phyloP scores from a whole-genome alignment of 2,888 invertebrate species.

The Tenthredo livida region DNA sequence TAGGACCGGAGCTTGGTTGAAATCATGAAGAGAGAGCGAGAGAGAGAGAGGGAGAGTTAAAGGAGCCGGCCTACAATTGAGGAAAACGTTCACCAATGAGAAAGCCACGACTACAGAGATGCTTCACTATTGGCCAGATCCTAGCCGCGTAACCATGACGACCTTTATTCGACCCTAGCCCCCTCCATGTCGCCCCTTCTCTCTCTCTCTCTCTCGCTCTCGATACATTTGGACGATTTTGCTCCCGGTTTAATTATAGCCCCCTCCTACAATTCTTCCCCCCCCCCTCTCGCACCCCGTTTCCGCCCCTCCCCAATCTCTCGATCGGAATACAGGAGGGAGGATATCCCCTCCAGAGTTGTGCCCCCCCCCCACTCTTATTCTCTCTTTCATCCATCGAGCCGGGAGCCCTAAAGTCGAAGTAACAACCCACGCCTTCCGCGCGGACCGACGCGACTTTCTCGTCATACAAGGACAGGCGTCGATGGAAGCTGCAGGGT shows the following conservation, averaged over 20 bases:
- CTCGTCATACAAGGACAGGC: neutral
- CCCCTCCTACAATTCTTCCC: slow-evolving; percentile 47
- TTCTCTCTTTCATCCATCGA: neutral
- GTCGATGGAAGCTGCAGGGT: neutral
- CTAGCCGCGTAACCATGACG: slow-evolving; percentile 79
- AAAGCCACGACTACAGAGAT: slow-evolving; percentile 77
- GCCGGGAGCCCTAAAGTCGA: neutral
- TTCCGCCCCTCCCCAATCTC: slow-evolving; percentile 24
- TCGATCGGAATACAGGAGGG: neutral
- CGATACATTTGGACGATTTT: slow-evolving; percentile 51
- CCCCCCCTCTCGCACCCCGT: too few species aligned
- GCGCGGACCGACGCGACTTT: neutral
- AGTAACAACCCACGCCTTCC: slow-evolving; percentile 37
- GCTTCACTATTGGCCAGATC: slow-evolving; percentile 80
- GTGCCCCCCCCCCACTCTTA: neutral
- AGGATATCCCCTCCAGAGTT: slow-evolving; percentile 28
- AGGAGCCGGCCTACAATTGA: neutral
- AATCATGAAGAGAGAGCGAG: neutral
- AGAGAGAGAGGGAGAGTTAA: slow-evolving; percentile 1
- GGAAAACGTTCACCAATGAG: slow-evolving; percentile 67
- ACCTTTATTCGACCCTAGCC: slow-evolving; percentile 73
- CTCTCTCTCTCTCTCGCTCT: too few species aligned
- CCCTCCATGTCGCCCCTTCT: neutral
- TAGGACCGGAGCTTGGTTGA: slow-evolving; percentile 56
- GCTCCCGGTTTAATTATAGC: slow-evolving; percentile 73